A percentile compares a stretch with the other conserved stretches of the same genome.
These are phyloP conservation scores for Poecilia picta DNA, from an alignment of 2,797 vertebrate genomes.

Conservation along the genomic window DNA sequence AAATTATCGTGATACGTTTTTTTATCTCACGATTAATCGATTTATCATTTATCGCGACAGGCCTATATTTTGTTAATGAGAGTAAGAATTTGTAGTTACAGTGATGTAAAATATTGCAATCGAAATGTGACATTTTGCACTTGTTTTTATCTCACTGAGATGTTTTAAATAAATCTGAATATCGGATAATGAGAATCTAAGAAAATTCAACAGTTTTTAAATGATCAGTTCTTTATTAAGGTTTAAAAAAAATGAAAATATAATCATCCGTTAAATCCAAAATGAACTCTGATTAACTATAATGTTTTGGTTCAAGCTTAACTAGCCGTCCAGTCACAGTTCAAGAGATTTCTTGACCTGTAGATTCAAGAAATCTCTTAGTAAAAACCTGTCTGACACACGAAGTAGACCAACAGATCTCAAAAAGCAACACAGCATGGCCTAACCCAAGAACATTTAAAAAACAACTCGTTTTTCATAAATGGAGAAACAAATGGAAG, in stretches of 20 bases:
- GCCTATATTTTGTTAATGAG: neutral
- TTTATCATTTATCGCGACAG: too few species aligned
- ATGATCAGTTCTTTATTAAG: neutral
- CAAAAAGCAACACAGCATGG: neutral
- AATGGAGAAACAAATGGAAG: neutral
- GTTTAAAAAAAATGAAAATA: neutral
- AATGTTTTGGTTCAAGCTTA: neutral
- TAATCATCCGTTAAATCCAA: neutral
- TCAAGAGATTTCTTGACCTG: neutral
- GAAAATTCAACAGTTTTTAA: neutral
- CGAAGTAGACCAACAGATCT: neutral
- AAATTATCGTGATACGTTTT: too few species aligned
- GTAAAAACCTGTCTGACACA: neutral
- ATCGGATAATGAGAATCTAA: neutral
- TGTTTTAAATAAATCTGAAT: neutral
- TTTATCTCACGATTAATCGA: too few species aligned
- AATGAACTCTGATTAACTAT: neutral
- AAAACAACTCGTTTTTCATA: neutral
- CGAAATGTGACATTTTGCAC: neutral
- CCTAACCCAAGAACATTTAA: neutral
- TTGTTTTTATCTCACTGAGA: neutral
- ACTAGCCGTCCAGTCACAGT: neutral
- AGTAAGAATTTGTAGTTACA: neutral
- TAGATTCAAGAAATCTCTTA: neutral
- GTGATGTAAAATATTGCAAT: neutral